A percentile compares a stretch with the other conserved stretches of the same genome.
Evolutionary conservation across 2,113 vertebrate genomes (phyloP).

Genomic region (Puntigrus tetrazona): DNA sequence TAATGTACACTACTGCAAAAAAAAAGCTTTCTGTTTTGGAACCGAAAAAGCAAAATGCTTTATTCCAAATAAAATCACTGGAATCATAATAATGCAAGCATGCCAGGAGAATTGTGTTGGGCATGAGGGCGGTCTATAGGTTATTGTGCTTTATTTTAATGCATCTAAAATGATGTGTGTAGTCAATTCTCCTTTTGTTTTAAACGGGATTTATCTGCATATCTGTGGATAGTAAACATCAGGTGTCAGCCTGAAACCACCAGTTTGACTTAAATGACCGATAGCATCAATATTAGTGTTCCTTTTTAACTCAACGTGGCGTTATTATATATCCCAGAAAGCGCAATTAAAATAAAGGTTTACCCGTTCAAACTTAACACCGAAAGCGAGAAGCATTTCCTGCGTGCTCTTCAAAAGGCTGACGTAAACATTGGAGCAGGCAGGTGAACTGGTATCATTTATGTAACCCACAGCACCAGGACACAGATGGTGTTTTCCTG

Average conservation of each 20-base stretch:
- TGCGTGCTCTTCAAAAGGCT: constrained; percentile 25
- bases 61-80: not conserved
- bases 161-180: not conserved
- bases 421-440: constrained; percentile 25
- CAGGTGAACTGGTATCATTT: constrained; percentile 45
- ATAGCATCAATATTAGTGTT: not conserved
- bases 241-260: not conserved
- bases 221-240: not conserved
- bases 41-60: not conserved
- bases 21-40: not conserved
- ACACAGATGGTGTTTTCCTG: constrained; percentile 65
- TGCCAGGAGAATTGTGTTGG: too few species aligned
- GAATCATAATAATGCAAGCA: too few species aligned
- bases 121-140: too few species aligned
- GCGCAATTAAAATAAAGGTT: not conserved
- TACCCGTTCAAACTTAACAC: not conserved
- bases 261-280: not conserved
- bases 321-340: not conserved
- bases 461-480: constrained; percentile 56
- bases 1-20: not conserved
- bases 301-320: not conserved
- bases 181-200: not conserved
- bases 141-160: not conserved
- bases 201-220: not conserved
- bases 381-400: constrained; percentile 32